Conservation (phyloP, 2,888 invertebrate species). For the Heteromyza rotundicornis region DNA sequence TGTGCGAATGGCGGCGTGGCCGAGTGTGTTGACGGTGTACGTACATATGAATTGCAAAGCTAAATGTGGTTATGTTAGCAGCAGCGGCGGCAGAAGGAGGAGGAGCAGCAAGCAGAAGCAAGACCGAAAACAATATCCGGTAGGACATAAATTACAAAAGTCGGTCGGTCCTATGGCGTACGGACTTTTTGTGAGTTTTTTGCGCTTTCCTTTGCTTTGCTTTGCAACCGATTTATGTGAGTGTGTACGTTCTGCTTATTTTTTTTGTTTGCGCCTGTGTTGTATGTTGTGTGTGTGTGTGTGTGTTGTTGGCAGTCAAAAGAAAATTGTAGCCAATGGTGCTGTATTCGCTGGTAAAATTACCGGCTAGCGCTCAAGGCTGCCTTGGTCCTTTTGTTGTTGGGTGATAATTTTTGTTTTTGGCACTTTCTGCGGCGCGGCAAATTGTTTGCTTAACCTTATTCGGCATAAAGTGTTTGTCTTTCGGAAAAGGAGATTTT, state of each 20-base stretch:
- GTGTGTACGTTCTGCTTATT: too few species aligned
- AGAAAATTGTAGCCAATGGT: neutral
- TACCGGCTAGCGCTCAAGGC: neutral
- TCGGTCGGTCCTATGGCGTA: conserved; percentile 46
- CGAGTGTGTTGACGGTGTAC: too few species aligned
- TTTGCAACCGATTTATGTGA: too few species aligned
- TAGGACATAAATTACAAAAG: conserved; percentile 48
- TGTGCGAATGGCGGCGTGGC: neutral
- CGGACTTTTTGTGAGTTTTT: conserved; percentile 22
- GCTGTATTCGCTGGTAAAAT: neutral
- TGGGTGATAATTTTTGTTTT: neutral
- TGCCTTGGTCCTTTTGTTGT: conserved; percentile 4
- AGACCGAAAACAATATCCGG: conserved; percentile 49
- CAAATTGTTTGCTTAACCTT: conserved; percentile 5
- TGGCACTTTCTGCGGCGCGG: neutral
- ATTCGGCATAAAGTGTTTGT: neutral
- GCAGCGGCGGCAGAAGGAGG: conserved; percentile 28
- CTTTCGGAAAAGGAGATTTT: too few species aligned
- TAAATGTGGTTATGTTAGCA: conserved; percentile 16
- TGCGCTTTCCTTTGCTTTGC: neutral
- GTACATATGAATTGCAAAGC: too few species aligned
- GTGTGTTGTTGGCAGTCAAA: neutral
- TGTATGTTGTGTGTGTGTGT: too few species aligned
- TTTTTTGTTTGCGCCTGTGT: too few species aligned
- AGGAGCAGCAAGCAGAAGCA: too few species aligned